These are phyloP conservation scores for Microtus richardsoni DNA, from an alignment of 2,113 vertebrate species.

Conservation along the genomic window DNA sequence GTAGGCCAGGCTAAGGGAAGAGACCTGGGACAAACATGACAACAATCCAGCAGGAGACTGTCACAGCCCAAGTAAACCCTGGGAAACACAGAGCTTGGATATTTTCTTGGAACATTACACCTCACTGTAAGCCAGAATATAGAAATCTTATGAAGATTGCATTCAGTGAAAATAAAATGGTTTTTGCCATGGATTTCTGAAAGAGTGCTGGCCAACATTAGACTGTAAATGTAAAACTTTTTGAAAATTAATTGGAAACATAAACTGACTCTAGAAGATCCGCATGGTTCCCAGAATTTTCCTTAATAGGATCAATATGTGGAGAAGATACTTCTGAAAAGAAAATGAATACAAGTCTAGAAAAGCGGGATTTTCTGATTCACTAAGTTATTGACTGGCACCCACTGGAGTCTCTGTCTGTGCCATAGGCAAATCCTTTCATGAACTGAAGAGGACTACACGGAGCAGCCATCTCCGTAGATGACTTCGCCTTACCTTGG, in stretches of 20 bases:
- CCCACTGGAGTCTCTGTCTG: neutral
- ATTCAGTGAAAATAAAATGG: conserved; percentile 57
- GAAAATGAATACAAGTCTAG: conserved; percentile 47
- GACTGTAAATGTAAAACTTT: conserved; percentile 48
- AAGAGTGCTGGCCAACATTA: conserved; percentile 36
- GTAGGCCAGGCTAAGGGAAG: neutral
- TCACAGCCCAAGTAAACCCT: conserved; percentile 30
- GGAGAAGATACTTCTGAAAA: conserved; percentile 64
- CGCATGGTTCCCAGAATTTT: conserved; percentile 62
- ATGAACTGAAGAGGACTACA: neutral
- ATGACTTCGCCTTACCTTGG: conserved; percentile 40
- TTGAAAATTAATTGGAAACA: conserved; percentile 74
- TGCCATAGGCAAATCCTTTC: neutral
- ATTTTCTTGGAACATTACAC: conserved; percentile 55
- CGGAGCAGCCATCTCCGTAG: neutral
- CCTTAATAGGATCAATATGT: conserved; percentile 71
- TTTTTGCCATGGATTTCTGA: neutral
- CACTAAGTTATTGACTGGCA: conserved; percentile 44
- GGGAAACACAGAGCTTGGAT: neutral
- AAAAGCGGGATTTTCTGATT: conserved; percentile 59
- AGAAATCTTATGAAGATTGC: conserved; percentile 35
- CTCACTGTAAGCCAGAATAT: conserved; percentile 52
- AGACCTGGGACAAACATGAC: conserved; percentile 28
- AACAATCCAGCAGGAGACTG: conserved; percentile 8
- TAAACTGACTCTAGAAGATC: conserved; percentile 63